Evolutionary conservation across 1,140 invertebrate species (phyloP), one percentile per base, ranked within the genome.

Genomic region (Drosophila parabipectinata): DNA sequence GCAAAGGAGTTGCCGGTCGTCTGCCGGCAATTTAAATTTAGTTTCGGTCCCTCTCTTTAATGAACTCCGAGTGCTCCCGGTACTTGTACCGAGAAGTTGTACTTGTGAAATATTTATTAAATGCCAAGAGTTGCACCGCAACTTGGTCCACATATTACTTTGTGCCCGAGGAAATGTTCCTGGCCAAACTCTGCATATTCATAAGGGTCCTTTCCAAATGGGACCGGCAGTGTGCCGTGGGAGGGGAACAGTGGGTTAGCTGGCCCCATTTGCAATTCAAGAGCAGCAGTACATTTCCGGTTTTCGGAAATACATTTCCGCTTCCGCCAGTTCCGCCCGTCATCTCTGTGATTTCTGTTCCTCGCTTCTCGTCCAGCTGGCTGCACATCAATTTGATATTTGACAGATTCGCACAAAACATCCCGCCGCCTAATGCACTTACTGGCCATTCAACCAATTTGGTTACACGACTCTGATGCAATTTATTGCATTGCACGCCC

Each of bases 281-380:
- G 64, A 67, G 71, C 58, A 64, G 71, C 55, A 64, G 72, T 72
- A 82, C 82, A 88, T 79, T 83, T 85, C 82, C 82, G 83, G 78
- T 88, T 88, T 85, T 72, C 79, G 75, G 63, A 85, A 85, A 79
- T 85, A 79, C 79, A 85, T 88, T 88, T 85, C 82, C 82, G 79
- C 48, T 88, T 88, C 75, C 83, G 84, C 14, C 34, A 41, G 41
- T 34, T 28, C 26, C 26, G 51, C 51, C 61, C 52, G 62, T 47
- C 72, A 64, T 52, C 50, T 44, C 50, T 14, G 32, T 51, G 28
- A 44, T 55, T 47, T 61, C 53, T 18, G n/a, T 14, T 18, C 41
- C 14, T 9, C 18, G 48, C 37, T 44, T 15, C 14, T 9, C n/a
- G 48, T 28, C 44, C 47, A 41, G 41, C 72, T 63, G 34, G 45